A percentile compares a stretch with the other conserved stretches of the same genome.
phyloP scores from a whole-genome alignment of 2,888 invertebrate species.

The Trilocha varians region DNA sequence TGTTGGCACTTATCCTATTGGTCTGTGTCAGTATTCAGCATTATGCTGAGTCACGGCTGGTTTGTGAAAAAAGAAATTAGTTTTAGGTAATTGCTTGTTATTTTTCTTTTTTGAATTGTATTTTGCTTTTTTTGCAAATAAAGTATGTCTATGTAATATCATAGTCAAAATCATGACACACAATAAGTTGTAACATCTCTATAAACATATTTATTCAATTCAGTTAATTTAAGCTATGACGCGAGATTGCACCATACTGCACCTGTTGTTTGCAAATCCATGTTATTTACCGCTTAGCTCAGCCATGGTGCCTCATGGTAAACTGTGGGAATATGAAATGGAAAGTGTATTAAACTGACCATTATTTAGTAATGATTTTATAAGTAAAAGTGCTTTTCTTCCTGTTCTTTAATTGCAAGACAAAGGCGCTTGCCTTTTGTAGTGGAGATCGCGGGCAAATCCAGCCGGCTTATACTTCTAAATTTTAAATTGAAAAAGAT shows the following conservation, averaged over 20 bases:
- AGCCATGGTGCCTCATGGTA: background rate
- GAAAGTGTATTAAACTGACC: background rate
- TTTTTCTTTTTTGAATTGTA: no score
- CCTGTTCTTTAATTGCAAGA: no score
- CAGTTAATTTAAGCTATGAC: slow-evolving; percentile 24
- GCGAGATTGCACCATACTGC: slow-evolving; percentile 39
- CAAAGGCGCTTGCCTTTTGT: no score
- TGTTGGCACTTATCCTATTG: no score
- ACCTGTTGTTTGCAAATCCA: slow-evolving; percentile 54
- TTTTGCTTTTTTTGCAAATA: background rate
- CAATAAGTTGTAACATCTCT: background rate
- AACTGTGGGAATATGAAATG: background rate
- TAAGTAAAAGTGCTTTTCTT: no score
- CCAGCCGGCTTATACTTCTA: no score
- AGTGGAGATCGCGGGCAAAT: no score
- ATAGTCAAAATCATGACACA: background rate
- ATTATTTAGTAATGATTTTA: background rate
- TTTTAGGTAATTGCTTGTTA: no score
- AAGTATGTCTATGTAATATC: slow-evolving; percentile 1
- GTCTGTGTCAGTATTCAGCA: no score
- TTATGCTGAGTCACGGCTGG: no score
- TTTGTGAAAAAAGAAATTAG: no score
- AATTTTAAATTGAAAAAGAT: no score
- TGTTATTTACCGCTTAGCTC: slow-evolving; percentile 37
- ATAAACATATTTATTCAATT: background rate